Evolutionary conservation across 2,797 vertebrate species (phyloP), one percentile per base, ranked within the genome.

Genomic region (Benthosema pterotum): DNA sequence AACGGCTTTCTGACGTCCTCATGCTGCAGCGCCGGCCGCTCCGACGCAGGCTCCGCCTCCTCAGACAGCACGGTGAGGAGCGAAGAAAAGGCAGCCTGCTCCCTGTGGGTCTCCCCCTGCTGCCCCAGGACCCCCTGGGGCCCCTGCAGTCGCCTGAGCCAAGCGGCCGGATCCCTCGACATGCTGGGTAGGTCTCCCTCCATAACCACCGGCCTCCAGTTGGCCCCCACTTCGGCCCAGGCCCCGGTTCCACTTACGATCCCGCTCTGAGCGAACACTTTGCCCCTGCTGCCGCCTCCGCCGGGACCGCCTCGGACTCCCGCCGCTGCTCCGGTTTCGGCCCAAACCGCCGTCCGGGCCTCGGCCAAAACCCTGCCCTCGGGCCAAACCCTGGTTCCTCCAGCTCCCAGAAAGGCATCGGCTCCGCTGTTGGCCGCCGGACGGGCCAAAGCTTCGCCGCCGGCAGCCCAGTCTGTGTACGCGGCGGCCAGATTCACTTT

Each of bases 41-140:
- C 90, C 1, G 71, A 75, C 2, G n/a, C n/a, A n/a, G 88, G 91
- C 42, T 87, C 92, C 11, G 87, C 71, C 53, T 85, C 88, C 53
- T 85, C 88, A 43, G 90, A 67, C 58, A 85, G 68, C 67, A 84
- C 18, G 32, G 82, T 81, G 60, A 88, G 75, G 42, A 88, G 86
- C 1, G 90, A 88, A 2, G 89, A 87, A 62, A 88, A 83, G 15
- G 85, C 76, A 2, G 85, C 72, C 73, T 83, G 71, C 67, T 89
- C 79, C 65, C 84, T 84, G 16, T 63, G 77, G 72, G 60, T 67
- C 45, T 67, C 67, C 54, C 65, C 57, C 7, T 7, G 67, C 7
- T 7, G 67, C 0, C 28, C 61, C 55, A 72, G 77, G 70, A 78
- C 75, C 74, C 69, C 75, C 77, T 43, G 75, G 25, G 14, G 75